Evolutionary conservation across 2,797 vertebrate species (phyloP).

Genomic region (Nannoperca australis): DNA sequence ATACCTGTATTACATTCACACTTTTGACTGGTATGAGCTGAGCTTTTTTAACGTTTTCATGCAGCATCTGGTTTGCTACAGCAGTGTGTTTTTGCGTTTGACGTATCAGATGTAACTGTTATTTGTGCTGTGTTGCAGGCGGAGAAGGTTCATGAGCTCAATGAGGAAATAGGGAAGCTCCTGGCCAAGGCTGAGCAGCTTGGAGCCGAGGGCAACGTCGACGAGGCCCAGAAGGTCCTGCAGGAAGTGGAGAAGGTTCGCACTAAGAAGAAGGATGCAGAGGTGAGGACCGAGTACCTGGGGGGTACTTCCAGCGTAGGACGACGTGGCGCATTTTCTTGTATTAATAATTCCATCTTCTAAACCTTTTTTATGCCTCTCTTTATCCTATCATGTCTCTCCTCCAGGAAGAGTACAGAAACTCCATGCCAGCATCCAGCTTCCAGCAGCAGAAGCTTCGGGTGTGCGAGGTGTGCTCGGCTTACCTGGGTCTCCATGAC

Average conservation of each 20-base stretch:
- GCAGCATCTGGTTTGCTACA: neutral
- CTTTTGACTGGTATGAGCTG: no score
- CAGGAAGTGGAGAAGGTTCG: conserved; percentile 99
- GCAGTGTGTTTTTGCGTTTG: neutral
- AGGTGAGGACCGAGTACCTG: conserved; percentile 82
- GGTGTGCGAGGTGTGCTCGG: conserved; percentile 98
- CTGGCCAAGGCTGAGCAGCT: conserved; percentile 98
- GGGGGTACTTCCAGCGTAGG: accelerated
- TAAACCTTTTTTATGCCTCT: neutral
- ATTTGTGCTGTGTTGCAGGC: conserved; percentile 83
- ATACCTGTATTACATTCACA: neutral
- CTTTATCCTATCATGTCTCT: neutral
- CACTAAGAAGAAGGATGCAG: conserved; percentile 96
- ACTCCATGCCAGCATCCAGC: conserved; percentile 99
- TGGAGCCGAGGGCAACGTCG: conserved; percentile 97
- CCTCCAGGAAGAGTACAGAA: conserved; percentile 96
- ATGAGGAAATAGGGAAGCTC: conserved; percentile 98
- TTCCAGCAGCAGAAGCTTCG: conserved; percentile 99
- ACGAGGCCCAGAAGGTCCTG: conserved; percentile 96
- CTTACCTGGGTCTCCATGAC: conserved; percentile 98
- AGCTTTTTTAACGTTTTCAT: neutral
- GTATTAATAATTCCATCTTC: neutral
- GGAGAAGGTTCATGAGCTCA: conserved; percentile 98
- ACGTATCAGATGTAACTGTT: neutral
- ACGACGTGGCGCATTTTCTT: accelerated